These are phyloP conservation scores for Alethe diademata DNA, from an alignment of 2,113 vertebrate genomes.

Conservation along the genomic window DNA sequence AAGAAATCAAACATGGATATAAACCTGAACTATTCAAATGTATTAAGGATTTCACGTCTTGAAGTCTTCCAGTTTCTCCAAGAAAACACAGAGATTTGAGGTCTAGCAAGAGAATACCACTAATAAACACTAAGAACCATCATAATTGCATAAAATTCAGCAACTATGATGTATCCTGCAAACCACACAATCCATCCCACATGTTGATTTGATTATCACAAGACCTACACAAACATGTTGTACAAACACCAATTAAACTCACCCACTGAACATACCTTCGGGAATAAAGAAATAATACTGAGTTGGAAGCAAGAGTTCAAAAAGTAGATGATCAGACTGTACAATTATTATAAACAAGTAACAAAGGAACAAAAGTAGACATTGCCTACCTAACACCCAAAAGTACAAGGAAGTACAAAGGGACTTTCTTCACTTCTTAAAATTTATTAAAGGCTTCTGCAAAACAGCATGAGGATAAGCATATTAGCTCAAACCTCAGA, in stretches of 20 bases:
- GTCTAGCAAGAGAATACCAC: not conserved
- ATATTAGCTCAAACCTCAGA: not conserved
- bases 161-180: not conserved
- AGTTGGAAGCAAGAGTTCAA: not conserved
- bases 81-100: not conserved
- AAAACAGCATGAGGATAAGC: slow-evolving; percentile 3
- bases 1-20: not conserved
- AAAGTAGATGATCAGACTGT: not conserved
- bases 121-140: not conserved
- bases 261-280: not conserved
- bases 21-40: not conserved
- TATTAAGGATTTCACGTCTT: not conserved
- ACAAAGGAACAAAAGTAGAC: not conserved
- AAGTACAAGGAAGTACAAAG: not conserved
- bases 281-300: not conserved
- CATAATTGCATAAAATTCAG: not conserved
- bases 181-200: not conserved
- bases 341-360: not conserved
- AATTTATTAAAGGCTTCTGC: slow-evolving; percentile 22
- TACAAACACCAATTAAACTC: not conserved
- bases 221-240: not conserved
- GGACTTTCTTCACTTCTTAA: slow-evolving; percentile 44
- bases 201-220: not conserved
- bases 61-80: not conserved
- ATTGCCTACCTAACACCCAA: not conserved